A percentile compares a stretch with the other conserved stretches of the same genome.
Evolutionary conservation across 2,113 vertebrate genomes (phyloP).

Genomic region (Steatornis caripensis): DNA sequence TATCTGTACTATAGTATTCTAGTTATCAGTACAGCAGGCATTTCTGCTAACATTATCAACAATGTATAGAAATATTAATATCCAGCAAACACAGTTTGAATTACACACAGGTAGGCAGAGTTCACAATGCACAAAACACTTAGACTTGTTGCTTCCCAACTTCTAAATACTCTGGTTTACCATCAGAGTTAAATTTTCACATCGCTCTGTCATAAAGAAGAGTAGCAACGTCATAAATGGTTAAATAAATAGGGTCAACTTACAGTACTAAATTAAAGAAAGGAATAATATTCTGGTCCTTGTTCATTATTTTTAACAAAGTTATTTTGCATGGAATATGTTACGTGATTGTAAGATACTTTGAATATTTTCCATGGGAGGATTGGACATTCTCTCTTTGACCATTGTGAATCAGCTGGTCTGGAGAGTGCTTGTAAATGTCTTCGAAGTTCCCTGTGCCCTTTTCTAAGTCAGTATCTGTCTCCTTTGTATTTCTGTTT

Average conservation of each 20-base stretch:
- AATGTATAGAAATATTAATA: neutral
- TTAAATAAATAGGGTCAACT: neutral
- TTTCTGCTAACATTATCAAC: neutral
- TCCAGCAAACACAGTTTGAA: neutral
- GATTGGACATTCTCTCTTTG: neutral
- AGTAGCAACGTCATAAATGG: neutral
- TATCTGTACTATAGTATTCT: neutral
- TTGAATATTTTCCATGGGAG: slow-evolving; percentile 37
- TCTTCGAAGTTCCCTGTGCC: neutral
- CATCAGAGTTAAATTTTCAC: neutral
- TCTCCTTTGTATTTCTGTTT: slow-evolving; percentile 61
- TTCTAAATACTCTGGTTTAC: neutral
- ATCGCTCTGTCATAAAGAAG: neutral
- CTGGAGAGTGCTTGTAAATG: slow-evolving; percentile 6
- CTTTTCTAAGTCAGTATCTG: slow-evolving; percentile 17
- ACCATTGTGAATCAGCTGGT: neutral
- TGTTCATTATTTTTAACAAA: neutral
- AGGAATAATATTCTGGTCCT: neutral
- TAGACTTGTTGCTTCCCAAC: neutral
- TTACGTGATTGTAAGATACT: neutral
- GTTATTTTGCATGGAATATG: neutral
- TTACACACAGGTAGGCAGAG: neutral
- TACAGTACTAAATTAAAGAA: neutral
- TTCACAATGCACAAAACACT: neutral
- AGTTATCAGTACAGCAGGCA: neutral